Percentiles rank a stretch among this genome's conserved stretches.
Evolutionary conservation across 2,797 vertebrate species (phyloP).

Genomic region (Melanotaenia boesemani): DNA sequence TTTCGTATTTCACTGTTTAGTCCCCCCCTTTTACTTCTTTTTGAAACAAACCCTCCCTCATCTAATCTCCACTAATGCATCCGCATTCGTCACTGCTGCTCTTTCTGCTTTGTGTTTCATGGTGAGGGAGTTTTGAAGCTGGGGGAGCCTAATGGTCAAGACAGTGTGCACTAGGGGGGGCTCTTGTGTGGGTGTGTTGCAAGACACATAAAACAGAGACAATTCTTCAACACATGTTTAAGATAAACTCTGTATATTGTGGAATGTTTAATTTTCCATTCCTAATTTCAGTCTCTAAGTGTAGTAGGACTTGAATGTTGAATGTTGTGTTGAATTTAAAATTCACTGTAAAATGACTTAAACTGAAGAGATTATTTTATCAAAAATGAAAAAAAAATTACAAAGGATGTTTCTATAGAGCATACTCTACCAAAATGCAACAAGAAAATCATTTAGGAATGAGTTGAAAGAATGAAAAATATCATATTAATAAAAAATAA

Average conservation of each 20-base stretch:
- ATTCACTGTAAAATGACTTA: neutral
- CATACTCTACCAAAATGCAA: neutral
- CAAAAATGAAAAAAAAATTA: neutral
- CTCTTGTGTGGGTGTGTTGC: constrained; percentile 41
- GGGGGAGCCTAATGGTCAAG: constrained; percentile 17
- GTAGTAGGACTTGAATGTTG: neutral
- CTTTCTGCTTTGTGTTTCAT: constrained; percentile 52
- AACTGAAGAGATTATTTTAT: neutral
- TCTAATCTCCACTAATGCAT: constrained; percentile 32
- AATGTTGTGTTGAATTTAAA: neutral
- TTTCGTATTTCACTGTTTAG: constrained; percentile 60
- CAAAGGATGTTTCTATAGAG: neutral
- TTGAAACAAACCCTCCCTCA: constrained; percentile 22
- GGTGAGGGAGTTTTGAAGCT: constrained; percentile 26
- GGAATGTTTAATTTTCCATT: constrained; percentile 3
- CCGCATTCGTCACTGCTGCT: constrained; percentile 59
- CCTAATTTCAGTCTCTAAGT: constrained; percentile 3
- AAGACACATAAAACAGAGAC: constrained; percentile 26
- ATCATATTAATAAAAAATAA: neutral
- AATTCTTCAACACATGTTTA: constrained; percentile 45
- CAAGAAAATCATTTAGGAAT: neutral
- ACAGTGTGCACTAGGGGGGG: constrained; percentile 57
- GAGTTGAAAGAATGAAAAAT: neutral
- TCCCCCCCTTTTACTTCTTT: neutral
- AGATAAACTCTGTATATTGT: constrained; percentile 25